Conservation (phyloP, 2,797 vertebrate genomes). For the Podarcis lilfordi region DNA sequence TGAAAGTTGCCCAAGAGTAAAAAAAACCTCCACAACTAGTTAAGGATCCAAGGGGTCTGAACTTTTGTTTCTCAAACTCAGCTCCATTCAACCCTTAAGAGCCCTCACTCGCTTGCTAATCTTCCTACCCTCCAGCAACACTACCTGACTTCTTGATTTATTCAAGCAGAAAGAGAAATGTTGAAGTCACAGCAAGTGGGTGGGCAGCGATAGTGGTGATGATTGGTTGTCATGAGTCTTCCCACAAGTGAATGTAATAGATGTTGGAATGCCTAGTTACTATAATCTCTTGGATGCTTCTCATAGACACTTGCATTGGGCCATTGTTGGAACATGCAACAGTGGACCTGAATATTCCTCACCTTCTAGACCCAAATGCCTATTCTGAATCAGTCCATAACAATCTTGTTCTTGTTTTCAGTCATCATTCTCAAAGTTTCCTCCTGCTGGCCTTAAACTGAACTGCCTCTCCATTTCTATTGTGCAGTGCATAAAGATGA, state of each 20-base stretch:
- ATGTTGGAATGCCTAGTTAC: no score
- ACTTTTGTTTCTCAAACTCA: neutral
- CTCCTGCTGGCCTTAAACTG: neutral
- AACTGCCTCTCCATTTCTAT: neutral
- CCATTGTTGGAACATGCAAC: neutral
- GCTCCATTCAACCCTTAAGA: neutral
- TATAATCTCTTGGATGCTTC: neutral
- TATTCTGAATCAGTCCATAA: neutral
- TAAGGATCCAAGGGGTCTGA: neutral
- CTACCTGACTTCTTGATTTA: neutral
- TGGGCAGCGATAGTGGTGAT: no score
- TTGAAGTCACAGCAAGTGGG: neutral
- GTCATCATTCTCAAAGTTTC: neutral
- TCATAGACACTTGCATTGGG: neutral
- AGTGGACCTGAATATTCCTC: neutral
- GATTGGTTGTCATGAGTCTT: neutral
- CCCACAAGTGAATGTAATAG: neutral
- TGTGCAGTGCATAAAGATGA: neutral
- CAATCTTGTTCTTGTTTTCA: neutral
- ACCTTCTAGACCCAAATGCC: neutral
- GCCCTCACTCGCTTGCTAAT: neutral
- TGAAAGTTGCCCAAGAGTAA: neutral
- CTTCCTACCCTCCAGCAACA: neutral
- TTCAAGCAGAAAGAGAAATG: neutral
- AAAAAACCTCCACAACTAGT: neutral